A percentile compares a stretch with the other conserved stretches of the same genome.
These are phyloP conservation scores for Syngnathus typhle DNA, from an alignment of 2,113 vertebrate species.

Conservation along the genomic window DNA sequence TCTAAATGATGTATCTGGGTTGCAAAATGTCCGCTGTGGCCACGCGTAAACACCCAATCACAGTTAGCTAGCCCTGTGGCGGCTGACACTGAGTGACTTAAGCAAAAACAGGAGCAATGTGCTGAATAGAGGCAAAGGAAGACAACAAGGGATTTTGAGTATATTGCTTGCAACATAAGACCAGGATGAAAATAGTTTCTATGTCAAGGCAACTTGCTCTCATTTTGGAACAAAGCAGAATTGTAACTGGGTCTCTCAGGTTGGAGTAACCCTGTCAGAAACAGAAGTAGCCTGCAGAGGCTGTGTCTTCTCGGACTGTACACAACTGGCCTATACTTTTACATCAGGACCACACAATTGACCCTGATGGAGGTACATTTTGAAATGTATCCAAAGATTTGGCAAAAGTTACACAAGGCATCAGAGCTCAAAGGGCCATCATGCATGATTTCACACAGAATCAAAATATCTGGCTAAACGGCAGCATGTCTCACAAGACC, in stretches of 20 bases:
- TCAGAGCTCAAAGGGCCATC: too few species aligned
- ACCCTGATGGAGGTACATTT: too few species aligned
- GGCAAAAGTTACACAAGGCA: too few species aligned
- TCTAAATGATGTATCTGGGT: conserved; percentile 17
- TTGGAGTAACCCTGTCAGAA: background rate
- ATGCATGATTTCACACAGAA: too few species aligned
- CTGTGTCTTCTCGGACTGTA: background rate
- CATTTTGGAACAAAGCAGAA: background rate
- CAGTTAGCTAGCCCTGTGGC: background rate
- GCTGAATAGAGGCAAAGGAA: background rate
- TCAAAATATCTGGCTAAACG: too few species aligned
- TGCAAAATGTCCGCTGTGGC: conserved; percentile 9
- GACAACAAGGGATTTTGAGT: background rate
- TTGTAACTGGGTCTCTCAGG: background rate
- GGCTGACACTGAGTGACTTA: background rate
- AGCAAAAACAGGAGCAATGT: background rate
- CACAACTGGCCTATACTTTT: too few species aligned
- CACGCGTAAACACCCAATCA: conserved; percentile 5
- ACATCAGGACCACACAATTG: too few species aligned
- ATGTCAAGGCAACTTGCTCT: background rate
- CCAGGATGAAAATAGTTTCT: background rate
- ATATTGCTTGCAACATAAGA: background rate
- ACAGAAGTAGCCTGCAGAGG: background rate
- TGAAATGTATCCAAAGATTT: too few species aligned
- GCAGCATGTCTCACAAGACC: too few species aligned